A percentile compares a stretch with the other conserved stretches of the same genome.
Evolutionary conservation across 2,888 invertebrate species (phyloP).

Genomic region (Lasius fuliginosus): DNA sequence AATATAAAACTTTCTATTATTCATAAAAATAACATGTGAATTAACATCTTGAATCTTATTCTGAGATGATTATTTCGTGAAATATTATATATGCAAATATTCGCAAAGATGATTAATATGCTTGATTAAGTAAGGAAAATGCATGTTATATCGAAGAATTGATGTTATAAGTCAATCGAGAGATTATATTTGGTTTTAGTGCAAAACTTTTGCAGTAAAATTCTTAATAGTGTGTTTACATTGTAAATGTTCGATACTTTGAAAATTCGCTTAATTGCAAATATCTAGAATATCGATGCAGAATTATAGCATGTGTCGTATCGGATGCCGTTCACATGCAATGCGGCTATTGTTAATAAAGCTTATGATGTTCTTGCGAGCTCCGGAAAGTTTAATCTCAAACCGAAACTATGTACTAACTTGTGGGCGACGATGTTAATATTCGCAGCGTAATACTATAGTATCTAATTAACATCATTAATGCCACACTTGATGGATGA

Average conservation of each 20-base stretch:
- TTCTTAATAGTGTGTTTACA: not conserved
- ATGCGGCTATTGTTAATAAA: constrained; percentile 73
- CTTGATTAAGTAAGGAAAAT: not conserved
- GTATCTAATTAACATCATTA: constrained; percentile 61
- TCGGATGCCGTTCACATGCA: constrained; percentile 58
- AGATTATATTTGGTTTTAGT: not conserved
- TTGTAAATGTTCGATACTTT: constrained; percentile 9
- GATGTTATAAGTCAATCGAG: not conserved
- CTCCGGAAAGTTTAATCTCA: constrained; percentile 63
- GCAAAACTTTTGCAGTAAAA: not conserved
- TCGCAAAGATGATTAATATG: not conserved
- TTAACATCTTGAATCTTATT: not conserved
- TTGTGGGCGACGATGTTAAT: constrained; percentile 76
- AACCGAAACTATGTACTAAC: constrained; percentile 79
- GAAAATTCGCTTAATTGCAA: constrained; percentile 42
- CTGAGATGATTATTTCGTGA: not conserved
- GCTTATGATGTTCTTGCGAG: constrained; percentile 69
- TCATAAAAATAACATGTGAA: not conserved
- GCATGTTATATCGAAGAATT: not conserved
- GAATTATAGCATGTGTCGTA: constrained; percentile 49
- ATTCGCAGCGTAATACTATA: constrained; percentile 56
- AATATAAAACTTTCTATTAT: not conserved
- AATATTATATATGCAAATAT: not conserved
- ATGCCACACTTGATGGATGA: constrained; percentile 47
- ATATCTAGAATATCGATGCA: constrained; percentile 39